Percentiles rank a stretch among this genome's conserved stretches.
phyloP scores from a whole-genome alignment of 2,888 invertebrate species.

The Crematogaster levior region DNA sequence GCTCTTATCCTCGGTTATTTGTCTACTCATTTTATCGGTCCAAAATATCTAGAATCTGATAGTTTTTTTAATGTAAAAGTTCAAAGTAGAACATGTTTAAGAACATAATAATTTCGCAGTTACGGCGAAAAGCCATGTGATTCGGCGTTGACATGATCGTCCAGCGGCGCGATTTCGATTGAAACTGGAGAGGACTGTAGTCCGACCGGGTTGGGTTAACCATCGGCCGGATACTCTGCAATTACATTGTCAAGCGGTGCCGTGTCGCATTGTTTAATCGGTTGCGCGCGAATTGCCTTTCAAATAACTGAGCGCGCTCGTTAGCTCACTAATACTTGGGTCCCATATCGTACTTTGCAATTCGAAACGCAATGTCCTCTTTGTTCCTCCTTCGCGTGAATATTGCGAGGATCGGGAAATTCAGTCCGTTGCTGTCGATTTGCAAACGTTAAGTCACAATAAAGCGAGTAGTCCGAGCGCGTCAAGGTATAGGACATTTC shows the following conservation, averaged over 20 bases:
- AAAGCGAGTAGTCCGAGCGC: constrained; percentile 45
- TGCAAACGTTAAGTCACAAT: constrained; percentile 29
- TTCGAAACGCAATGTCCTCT: constrained; percentile 60
- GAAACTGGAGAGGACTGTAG: constrained; percentile 38
- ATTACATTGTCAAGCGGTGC: constrained; percentile 61
- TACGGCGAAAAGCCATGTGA: not conserved
- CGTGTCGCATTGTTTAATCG: constrained; percentile 73
- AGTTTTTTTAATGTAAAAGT: too few relatives aligned
- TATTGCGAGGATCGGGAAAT: constrained; percentile 11
- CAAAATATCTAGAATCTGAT: not conserved
- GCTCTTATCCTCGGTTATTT: not conserved
- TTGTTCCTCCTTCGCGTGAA: constrained; percentile 21
- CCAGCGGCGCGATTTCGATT: constrained; percentile 37
- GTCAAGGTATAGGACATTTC: constrained; percentile 12
- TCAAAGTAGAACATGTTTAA: too few relatives aligned
- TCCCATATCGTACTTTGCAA: constrained; percentile 56
- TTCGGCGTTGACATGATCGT: not conserved
- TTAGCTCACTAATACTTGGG: constrained; percentile 70
- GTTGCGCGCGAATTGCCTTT: constrained; percentile 73
- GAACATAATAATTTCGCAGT: not conserved
- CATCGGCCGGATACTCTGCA: constrained; percentile 55
- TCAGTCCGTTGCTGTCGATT: not conserved
- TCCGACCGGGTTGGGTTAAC: constrained; percentile 49
- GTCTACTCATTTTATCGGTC: not conserved
- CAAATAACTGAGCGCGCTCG: constrained; percentile 74